A percentile compares a stretch with the other conserved stretches of the same genome.
These are phyloP conservation scores for Actinernus sp. DNA, from an alignment of 92 coral and sea anemone species.

Conservation along the genomic window DNA sequence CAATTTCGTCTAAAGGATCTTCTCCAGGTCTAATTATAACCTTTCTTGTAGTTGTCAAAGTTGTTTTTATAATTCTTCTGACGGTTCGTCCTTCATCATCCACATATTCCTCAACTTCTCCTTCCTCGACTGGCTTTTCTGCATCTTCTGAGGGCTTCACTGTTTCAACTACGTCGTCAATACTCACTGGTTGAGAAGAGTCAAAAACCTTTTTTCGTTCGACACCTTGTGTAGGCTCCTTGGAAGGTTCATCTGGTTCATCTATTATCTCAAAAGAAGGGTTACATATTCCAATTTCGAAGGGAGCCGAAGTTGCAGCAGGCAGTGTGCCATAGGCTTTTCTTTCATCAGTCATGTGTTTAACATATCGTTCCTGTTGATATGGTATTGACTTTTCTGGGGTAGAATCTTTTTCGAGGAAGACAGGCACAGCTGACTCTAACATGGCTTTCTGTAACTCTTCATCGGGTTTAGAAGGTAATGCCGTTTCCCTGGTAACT, in stretches of 20 bases:
- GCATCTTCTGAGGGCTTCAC: not conserved
- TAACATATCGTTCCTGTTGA: not conserved
- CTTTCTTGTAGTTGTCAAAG: not conserved
- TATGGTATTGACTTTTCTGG: not conserved
- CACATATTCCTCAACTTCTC: not conserved
- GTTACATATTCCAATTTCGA: slow-evolving; percentile 31
- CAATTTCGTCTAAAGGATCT: not conserved
- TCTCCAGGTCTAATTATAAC: not conserved
- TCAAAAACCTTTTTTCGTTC: too few species aligned
- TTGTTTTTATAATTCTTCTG: not conserved
- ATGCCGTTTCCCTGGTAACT: not conserved
- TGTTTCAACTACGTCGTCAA: not conserved
- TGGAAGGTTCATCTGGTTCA: too few species aligned
- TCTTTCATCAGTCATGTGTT: not conserved
- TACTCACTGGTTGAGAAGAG: too few species aligned
- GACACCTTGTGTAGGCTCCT: too few species aligned
- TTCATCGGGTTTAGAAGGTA: not conserved
- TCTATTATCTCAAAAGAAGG: slow-evolving; percentile 34
- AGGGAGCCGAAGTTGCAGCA: not conserved
- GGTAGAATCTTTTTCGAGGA: not conserved
- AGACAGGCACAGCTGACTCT: not conserved
- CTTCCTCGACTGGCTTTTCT: not conserved
- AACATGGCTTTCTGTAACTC: not conserved
- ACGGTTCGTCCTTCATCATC: not conserved
- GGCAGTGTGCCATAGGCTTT: too few species aligned